Percentiles rank a stretch among this genome's conserved stretches.
These are phyloP conservation scores for Pelagia noctiluca DNA, from an alignment of 30 jellyfish, hydroid and myxozoan species.

Conservation along the genomic window DNA sequence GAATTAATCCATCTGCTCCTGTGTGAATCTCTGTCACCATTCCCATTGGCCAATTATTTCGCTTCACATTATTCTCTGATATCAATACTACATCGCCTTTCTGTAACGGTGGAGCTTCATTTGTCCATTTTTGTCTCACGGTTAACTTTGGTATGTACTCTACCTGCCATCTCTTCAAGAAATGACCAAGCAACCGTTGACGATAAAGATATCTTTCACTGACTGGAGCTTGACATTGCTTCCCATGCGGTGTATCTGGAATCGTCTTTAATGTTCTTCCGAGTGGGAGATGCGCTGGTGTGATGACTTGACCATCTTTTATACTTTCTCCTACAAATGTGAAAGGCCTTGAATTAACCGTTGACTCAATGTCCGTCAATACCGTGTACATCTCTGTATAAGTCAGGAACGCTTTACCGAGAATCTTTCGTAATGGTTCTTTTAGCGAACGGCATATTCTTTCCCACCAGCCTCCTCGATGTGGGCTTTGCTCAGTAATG, in stretches of 20 bases:
- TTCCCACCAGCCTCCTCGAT: too few species aligned
- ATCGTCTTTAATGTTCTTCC: constrained; percentile 34
- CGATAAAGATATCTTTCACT: constrained; percentile 27
- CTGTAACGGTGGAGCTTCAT: constrained; percentile 14
- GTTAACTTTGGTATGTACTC: constrained; percentile 21
- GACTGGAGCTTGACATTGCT: constrained; percentile 31
- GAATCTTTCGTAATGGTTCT: too few species aligned
- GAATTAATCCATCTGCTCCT: too few species aligned
- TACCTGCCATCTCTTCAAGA: constrained; percentile 31
- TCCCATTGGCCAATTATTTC: too few species aligned
- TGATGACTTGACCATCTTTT: constrained; percentile 40
- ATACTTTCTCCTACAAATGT: constrained; percentile 44
- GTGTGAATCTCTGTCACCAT: too few species aligned
- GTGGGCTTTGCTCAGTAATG: constrained; percentile 28
- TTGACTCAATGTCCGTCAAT: too few species aligned
- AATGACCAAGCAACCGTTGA: constrained; percentile 29
- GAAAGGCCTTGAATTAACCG: constrained; percentile 39
- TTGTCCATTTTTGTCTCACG: constrained; percentile 38
- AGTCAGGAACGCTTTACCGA: too few species aligned
- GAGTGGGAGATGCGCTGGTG: constrained; percentile 46
- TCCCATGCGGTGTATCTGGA: constrained; percentile 37
- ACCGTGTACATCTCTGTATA: too few species aligned
- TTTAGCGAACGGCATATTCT: too few species aligned
- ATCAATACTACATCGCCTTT: too few species aligned
- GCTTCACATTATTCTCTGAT: too few species aligned